These are phyloP conservation scores for Microplitis mediator DNA, from an alignment of 1,140 invertebrate genomes.

Conservation along the genomic window DNA sequence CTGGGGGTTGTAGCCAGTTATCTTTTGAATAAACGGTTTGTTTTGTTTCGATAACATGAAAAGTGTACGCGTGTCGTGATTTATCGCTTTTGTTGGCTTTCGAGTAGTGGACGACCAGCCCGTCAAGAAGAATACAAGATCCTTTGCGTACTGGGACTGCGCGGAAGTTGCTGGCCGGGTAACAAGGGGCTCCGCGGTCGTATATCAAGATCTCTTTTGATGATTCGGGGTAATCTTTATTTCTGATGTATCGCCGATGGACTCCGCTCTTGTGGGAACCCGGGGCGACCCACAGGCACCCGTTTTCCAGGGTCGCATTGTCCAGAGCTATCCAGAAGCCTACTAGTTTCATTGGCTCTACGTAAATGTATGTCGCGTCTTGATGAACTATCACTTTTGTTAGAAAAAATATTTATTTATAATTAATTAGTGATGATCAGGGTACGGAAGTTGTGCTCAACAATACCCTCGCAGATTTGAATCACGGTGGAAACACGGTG, in stretches of 20 bases:
- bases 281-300: slow-evolving; percentile 90
- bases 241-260: slow-evolving; percentile 74
- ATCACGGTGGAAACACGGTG: too few species aligned
- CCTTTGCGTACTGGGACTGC: slow-evolving; percentile 83
- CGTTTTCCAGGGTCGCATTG: slow-evolving; percentile 90
- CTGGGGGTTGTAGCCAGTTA: slow-evolving; percentile 84
- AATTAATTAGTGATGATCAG: too few species aligned
- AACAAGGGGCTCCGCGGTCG: slow-evolving; percentile 70
- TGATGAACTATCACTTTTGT: slow-evolving; percentile 50
- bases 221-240: slow-evolving; percentile 68
- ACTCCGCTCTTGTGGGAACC: slow-evolving; percentile 88
- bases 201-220: slow-evolving; percentile 68
- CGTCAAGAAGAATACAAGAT: slow-evolving; percentile 87
- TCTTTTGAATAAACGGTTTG: slow-evolving; percentile 77
- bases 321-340: slow-evolving; percentile 96
- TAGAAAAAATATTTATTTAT: too few species aligned
- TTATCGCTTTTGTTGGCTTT: slow-evolving; percentile 81
- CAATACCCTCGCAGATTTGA: too few species aligned
- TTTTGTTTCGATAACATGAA: slow-evolving; percentile 87
- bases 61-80: slow-evolving; percentile 93
- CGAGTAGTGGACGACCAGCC: slow-evolving; percentile 92
- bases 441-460: too few species aligned
- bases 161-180: slow-evolving; percentile 78
- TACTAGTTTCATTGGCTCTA: slow-evolving; percentile 74
- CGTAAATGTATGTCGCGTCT: slow-evolving; percentile 77